These are phyloP conservation scores for Lanius ludovicianus DNA, from an alignment of 2,113 vertebrate genomes.

Conservation along the genomic window DNA sequence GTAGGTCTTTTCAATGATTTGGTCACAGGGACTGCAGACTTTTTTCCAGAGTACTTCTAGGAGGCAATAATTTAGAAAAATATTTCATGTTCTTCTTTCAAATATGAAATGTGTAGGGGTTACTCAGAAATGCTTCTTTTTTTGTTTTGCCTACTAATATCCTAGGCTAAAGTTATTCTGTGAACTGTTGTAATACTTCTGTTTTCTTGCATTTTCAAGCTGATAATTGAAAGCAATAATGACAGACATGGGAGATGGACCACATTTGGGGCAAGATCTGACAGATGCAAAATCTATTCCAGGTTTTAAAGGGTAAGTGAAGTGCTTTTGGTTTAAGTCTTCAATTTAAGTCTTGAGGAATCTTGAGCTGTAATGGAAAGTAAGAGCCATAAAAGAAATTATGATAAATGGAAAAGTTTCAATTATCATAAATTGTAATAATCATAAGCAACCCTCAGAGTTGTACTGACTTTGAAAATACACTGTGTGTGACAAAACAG, in stretches of 20 bases:
- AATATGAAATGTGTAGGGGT: not conserved
- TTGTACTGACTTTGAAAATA: not conserved
- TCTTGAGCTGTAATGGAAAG: not conserved
- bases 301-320: slow-evolving; percentile 64
- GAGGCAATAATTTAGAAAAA: not conserved
- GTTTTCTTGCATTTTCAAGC: slow-evolving; percentile 23
- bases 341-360: not conserved
- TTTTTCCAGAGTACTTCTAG: not conserved
- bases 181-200: not conserved
- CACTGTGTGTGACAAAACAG: not conserved
- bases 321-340: not conserved
- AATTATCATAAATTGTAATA: not conserved
- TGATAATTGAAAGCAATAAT: slow-evolving; percentile 13
- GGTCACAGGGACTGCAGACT: not conserved
- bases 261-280: not conserved
- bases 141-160: not conserved
- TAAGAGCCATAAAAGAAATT: not conserved
- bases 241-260: slow-evolving; percentile 51
- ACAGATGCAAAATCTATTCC: slow-evolving; percentile 53
- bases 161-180: not conserved
- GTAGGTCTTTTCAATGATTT: not conserved
- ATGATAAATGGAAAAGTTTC: not conserved
- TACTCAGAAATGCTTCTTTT: not conserved
- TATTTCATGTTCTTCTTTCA: not conserved
- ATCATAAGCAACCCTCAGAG: not conserved